phyloP scores from a whole-genome alignment of 2,888 invertebrate species.

The Limnephilus auricula region DNA sequence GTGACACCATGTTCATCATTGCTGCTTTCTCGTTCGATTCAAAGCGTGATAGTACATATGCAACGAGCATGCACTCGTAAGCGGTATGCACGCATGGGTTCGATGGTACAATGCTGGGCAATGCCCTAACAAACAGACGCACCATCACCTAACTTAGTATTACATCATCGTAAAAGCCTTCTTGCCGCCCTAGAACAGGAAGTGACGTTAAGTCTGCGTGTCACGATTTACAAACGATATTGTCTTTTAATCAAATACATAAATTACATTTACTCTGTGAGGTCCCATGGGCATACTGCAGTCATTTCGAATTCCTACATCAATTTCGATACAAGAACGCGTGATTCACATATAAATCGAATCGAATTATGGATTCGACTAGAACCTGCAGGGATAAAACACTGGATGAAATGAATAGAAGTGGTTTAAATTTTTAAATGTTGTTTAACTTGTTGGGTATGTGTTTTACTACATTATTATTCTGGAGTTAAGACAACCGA shows the following conservation, averaged over 20 bases:
- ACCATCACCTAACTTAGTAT: background rate
- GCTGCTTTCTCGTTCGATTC: constrained; percentile 14
- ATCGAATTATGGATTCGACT: background rate
- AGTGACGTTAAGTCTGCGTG: constrained; percentile 52
- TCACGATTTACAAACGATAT: constrained; percentile 26
- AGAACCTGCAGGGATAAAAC: background rate
- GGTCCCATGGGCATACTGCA: background rate
- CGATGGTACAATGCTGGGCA: constrained; percentile 19
- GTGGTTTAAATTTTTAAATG: no score
- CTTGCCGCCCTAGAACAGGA: constrained; percentile 60
- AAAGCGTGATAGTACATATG: background rate
- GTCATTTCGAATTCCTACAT: constrained; percentile 13
- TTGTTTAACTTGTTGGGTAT: no score
- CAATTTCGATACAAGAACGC: constrained; percentile 14
- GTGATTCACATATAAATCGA: constrained; percentile 16
- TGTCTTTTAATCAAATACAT: constrained; percentile 41
- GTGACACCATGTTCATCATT: background rate
- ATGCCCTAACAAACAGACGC: constrained; percentile 15
- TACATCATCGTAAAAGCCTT: constrained; percentile 42
- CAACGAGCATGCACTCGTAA: constrained; percentile 5
- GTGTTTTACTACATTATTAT: background rate
- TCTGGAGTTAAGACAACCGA: background rate
- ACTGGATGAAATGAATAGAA: background rate
- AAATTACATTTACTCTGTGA: background rate
- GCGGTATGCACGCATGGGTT: background rate